Conservation (phyloP, 2,113 vertebrate genomes). For the Forbesichthys agassizii region DNA sequence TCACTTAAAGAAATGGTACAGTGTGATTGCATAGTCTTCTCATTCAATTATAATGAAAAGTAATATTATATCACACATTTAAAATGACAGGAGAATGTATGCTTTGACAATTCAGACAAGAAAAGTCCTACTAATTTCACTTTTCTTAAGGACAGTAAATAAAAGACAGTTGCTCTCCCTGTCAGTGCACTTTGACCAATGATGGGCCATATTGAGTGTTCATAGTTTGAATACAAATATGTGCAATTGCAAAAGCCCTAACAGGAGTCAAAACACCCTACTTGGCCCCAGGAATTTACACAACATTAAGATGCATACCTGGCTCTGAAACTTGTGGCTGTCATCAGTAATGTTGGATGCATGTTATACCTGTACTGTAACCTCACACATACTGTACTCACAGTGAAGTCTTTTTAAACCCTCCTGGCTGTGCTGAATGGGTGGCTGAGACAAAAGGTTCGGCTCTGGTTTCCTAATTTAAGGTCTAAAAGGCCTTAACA, state of each 20-base stretch:
- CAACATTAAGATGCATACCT: constrained; percentile 43
- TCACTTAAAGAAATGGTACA: not conserved
- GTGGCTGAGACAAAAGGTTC: constrained; percentile 35
- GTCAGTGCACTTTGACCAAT: not conserved
- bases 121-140: not conserved
- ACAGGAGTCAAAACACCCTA: constrained; percentile 54
- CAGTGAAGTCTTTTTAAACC: constrained; percentile 1
- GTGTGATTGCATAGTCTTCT: not conserved
- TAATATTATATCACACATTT: not conserved
- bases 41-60: not conserved
- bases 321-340: constrained; percentile 44
- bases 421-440: constrained; percentile 20
- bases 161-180: not conserved
- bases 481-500: constrained; percentile 21
- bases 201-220: constrained; percentile 20
- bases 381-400: not conserved
- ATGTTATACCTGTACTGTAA: not conserved
- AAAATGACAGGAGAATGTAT: not conserved
- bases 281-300: constrained; percentile 32
- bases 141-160: constrained; percentile 3
- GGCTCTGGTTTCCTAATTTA: constrained; percentile 25
- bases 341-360: constrained; percentile 18
- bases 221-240: constrained; percentile 12
- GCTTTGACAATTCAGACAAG: not conserved
- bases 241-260: constrained; percentile 24